phyloP scores from a whole-genome alignment of 2,888 invertebrate species.

The Bruchidius siliquastri region DNA sequence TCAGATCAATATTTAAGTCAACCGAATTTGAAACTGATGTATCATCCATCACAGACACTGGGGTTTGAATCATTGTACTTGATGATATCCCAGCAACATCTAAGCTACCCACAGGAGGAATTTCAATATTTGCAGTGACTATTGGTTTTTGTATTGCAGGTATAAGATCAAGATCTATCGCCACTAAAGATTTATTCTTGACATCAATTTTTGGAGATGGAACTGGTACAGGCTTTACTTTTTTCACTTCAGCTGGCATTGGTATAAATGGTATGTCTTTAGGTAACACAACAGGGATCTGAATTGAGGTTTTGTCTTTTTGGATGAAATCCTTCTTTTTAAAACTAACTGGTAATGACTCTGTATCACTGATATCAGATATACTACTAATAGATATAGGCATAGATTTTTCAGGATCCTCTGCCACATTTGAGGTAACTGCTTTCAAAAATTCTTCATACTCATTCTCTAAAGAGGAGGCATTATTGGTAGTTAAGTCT shows the following conservation, averaged over 20 bases:
- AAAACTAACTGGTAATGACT: background rate
- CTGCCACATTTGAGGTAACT: conserved; percentile 40
- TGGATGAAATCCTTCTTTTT: background rate
- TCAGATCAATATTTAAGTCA: background rate
- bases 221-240: conserved; percentile 25
- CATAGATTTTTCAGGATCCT: background rate
- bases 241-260: conserved; percentile 17
- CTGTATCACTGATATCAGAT: conserved; percentile 4
- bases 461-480: conserved; percentile 42
- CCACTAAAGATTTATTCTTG: conserved; percentile 11
- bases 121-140: background rate
- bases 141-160: background rate
- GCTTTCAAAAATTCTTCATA: conserved; percentile 59
- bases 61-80: background rate
- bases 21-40: background rate
- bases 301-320: background rate
- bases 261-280: conserved; percentile 24
- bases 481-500: conserved; percentile 10
- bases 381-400: conserved; percentile 6
- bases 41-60: background rate
- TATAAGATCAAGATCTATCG: background rate
- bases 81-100: background rate
- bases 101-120: background rate
- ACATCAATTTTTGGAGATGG: conserved; percentile 23
- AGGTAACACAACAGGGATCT: conserved; percentile 8